Conservation (phyloP, 92 coral and sea anemone species). For the Bergia puertoricense region DNA sequence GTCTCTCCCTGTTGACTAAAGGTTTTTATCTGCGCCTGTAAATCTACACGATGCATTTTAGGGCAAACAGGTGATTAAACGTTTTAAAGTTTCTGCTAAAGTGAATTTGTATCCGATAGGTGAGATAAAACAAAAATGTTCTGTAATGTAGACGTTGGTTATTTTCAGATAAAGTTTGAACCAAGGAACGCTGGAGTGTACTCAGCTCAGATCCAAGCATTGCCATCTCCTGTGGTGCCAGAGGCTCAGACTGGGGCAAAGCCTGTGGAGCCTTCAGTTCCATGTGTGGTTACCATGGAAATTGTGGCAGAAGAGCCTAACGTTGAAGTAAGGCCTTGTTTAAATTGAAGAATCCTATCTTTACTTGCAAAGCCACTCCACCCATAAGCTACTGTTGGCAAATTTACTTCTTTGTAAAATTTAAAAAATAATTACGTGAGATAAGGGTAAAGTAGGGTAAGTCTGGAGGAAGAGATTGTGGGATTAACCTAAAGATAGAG, state of each 20-base stretch:
- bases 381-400: background rate
- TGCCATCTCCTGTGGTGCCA: slow-evolving; percentile 83
- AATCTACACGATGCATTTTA: no score
- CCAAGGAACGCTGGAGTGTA: slow-evolving; percentile 83
- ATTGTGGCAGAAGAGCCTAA: slow-evolving; percentile 88
- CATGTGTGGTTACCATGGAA: slow-evolving; percentile 73
- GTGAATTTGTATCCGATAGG: background rate
- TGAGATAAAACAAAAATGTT: background rate
- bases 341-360: background rate
- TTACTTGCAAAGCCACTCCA: background rate
- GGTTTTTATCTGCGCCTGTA: no score
- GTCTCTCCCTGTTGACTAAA: no score
- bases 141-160: background rate
- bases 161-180: slow-evolving; percentile 75
- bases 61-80: background rate
- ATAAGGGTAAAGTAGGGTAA: no score
- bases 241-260: slow-evolving; percentile 58
- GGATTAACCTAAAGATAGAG: background rate
- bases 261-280: slow-evolving; percentile 59
- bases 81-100: background rate
- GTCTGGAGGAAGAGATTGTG: background rate
- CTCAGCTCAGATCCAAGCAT: slow-evolving; percentile 83
- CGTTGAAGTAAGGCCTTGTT: slow-evolving; percentile 69
- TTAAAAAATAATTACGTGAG: background rate
- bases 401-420: background rate